phyloP scores from a whole-genome alignment of 2,113 vertebrate genomes.

The Ceuthmochares aereus region DNA sequence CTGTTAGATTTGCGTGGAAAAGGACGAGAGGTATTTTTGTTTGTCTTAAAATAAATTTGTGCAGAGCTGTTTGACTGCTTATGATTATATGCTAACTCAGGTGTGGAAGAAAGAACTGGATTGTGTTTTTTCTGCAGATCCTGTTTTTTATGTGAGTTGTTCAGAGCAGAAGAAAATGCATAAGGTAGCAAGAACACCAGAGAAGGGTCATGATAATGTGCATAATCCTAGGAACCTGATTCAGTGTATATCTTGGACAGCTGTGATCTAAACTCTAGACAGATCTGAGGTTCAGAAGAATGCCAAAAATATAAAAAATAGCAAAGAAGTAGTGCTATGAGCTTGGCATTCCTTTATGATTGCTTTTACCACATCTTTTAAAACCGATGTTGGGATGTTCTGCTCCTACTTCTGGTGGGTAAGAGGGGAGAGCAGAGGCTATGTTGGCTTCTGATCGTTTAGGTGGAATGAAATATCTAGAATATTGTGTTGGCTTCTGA shows the following conservation, averaged over 20 bases:
- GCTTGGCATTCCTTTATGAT: not conserved
- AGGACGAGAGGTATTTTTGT: conserved; percentile 35
- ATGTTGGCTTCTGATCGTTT: not conserved
- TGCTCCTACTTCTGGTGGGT: not conserved
- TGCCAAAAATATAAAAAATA: not conserved
- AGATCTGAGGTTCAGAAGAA: not conserved
- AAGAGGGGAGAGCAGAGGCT: not conserved
- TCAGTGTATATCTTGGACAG: not conserved
- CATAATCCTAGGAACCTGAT: not conserved
- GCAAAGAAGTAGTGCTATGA: not conserved
- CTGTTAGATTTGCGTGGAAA: not conserved
- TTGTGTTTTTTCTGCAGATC: conserved; percentile 16
- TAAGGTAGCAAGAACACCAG: not conserved
- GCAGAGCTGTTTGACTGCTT: not conserved
- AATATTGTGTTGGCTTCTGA: not conserved
- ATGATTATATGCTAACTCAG: not conserved
- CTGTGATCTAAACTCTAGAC: not conserved
- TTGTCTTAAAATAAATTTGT: not conserved
- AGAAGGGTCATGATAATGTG: not conserved
- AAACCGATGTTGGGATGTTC: not conserved
- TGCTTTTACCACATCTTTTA: not conserved
- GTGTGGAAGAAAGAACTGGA: not conserved
- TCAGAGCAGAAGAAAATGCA: not conserved
- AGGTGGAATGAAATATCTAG: not conserved
- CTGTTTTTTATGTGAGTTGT: not conserved